A percentile compares a stretch with the other conserved stretches of the same genome.
phyloP scores from a whole-genome alignment of 2,797 vertebrate genomes.

The Hapalemur alaotrensis region DNA sequence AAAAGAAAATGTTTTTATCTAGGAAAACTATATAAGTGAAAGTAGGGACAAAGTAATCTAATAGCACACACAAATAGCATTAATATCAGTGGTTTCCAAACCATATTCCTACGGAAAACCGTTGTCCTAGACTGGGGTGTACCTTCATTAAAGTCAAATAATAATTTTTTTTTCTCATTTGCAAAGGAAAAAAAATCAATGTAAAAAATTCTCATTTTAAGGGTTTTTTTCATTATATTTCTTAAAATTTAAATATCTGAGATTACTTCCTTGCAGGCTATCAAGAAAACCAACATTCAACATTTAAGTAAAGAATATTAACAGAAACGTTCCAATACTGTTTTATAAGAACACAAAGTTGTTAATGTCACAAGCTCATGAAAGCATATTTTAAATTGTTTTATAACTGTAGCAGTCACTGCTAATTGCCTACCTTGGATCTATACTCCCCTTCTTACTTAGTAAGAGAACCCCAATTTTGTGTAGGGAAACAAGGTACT shows the following conservation, averaged over 20 bases:
- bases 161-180: constrained; percentile 25
- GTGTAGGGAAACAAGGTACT: neutral
- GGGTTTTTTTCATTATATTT: neutral
- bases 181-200: neutral
- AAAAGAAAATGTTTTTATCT: neutral
- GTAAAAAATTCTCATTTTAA: neutral
- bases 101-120: neutral
- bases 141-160: neutral
- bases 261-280: neutral
- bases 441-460: neutral
- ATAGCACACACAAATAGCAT: neutral
- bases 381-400: neutral
- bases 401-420: neutral
- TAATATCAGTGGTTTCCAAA: neutral
- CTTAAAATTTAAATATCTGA: constrained; percentile 31
- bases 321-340: neutral
- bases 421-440: neutral
- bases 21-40: neutral
- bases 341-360: neutral
- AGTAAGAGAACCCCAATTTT: neutral
- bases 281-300: neutral
- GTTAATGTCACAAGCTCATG: neutral
- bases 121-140: neutral
- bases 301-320: neutral
- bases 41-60: neutral